These are phyloP conservation scores for Oegoconia quadripuncta DNA, from an alignment of 2,888 invertebrate genomes.

Conservation along the genomic window DNA sequence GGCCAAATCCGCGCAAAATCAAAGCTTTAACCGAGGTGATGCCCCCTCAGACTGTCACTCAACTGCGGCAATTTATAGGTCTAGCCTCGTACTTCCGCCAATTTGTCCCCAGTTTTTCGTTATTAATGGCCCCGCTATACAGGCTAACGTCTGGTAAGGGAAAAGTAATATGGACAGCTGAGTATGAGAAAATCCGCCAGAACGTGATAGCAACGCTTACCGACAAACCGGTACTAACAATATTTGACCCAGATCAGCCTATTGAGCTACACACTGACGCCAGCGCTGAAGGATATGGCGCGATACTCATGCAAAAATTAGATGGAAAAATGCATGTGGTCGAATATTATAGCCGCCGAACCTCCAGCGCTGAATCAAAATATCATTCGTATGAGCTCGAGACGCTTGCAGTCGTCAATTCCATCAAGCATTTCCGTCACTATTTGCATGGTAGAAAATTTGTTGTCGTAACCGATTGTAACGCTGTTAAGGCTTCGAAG, in stretches of 20 bases:
- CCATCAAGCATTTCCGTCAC: slow-evolving; percentile 19
- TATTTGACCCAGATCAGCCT: slow-evolving; percentile 19
- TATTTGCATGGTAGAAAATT: slow-evolving; percentile 18
- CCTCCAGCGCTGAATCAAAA: slow-evolving; percentile 13
- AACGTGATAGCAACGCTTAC: slow-evolving; percentile 19
- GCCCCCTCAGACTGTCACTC: slow-evolving; percentile 18
- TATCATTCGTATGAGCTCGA: slow-evolving; percentile 26
- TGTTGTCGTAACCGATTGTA: slow-evolving; percentile 19
- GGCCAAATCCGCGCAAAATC: slow-evolving; percentile 24
- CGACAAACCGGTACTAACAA: slow-evolving; percentile 15
- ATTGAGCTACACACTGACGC: slow-evolving; percentile 27
- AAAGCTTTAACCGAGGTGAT: slow-evolving; percentile 14
- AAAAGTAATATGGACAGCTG: slow-evolving; percentile 9
- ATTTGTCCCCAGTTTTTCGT: slow-evolving; percentile 18
- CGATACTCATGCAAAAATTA: slow-evolving; percentile 18
- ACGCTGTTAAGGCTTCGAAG: slow-evolving; percentile 17
- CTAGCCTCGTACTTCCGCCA: slow-evolving; percentile 23
- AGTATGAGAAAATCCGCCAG: slow-evolving; percentile 18
- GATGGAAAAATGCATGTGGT: slow-evolving; percentile 8
- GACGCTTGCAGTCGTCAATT: slow-evolving; percentile 23
- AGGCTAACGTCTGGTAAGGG: slow-evolving; percentile 6
- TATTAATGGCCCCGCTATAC: slow-evolving; percentile 13
- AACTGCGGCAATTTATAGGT: slow-evolving; percentile 25
- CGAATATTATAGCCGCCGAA: slow-evolving; percentile 20
- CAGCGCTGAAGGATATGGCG: slow-evolving; percentile 22